These are phyloP conservation scores for Lasioglossum vierecki DNA, from an alignment of 2,888 invertebrate species.

Conservation along the genomic window DNA sequence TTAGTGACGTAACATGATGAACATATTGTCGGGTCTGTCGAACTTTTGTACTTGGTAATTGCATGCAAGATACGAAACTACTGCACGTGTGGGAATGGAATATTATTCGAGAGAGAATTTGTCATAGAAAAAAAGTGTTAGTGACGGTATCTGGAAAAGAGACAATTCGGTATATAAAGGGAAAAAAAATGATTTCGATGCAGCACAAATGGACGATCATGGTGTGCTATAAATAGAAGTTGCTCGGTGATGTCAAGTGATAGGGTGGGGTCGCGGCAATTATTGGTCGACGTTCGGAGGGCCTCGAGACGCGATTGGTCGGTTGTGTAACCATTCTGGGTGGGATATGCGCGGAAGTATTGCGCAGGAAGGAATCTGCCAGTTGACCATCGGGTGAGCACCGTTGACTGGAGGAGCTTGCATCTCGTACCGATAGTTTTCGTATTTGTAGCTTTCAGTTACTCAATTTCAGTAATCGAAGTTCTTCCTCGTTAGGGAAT, in stretches of 20 bases:
- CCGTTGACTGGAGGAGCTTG: slow-evolving; percentile 68
- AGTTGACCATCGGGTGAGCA: slow-evolving; percentile 74
- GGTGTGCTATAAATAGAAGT: slow-evolving; percentile 75
- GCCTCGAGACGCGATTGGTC: slow-evolving; percentile 67
- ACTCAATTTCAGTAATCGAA: slow-evolving; percentile 41
- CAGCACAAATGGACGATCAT: slow-evolving; percentile 52
- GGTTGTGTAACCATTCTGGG: slow-evolving; percentile 53
- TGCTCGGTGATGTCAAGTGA: slow-evolving; percentile 65
- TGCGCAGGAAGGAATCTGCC: slow-evolving; percentile 70
- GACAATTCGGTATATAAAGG: slow-evolving; percentile 14
- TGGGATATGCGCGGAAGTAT: slow-evolving; percentile 69
- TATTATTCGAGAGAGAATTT: slow-evolving; percentile 31
- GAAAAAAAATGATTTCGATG: slow-evolving; percentile 31
- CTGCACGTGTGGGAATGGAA: slow-evolving; percentile 45
- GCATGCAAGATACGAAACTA: slow-evolving; percentile 40
- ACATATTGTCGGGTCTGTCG: slow-evolving; percentile 14
- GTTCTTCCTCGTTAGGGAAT: slow-evolving; percentile 45
- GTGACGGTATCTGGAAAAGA: slow-evolving; percentile 38
- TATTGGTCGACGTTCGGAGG: slow-evolving; percentile 61
- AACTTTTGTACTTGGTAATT: slow-evolving; percentile 23
- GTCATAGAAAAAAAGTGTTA: slow-evolving; percentile 61
- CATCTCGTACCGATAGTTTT: slow-evolving; percentile 70
- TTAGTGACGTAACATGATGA: slow-evolving; percentile 57
- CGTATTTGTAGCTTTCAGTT: slow-evolving; percentile 65
- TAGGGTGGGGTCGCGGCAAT: slow-evolving; percentile 50